Conservation (phyloP, 1,140 invertebrate species). For the Prorops nasuta region DNA sequence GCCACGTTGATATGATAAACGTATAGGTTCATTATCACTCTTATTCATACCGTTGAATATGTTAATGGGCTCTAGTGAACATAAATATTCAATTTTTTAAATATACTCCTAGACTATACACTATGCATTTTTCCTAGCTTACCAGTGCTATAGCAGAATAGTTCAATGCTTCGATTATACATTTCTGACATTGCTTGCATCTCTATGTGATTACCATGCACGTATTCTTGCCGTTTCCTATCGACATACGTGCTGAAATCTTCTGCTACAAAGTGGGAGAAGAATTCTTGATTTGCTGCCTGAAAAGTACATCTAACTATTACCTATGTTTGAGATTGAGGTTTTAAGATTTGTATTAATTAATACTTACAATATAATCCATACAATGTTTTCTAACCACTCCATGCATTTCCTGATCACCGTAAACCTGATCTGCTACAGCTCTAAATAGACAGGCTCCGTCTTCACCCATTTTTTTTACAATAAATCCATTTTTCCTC, state of each 20-base stretch:
- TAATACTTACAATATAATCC: slow-evolving; percentile 82
- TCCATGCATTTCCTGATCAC: slow-evolving; percentile 90
- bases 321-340: not conserved
- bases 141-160: slow-evolving; percentile 87
- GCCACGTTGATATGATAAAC: slow-evolving; percentile 86
- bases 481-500: slow-evolving; percentile 72
- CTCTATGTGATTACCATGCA: slow-evolving; percentile 92
- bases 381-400: slow-evolving; percentile 84
- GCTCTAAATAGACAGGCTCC: slow-evolving; percentile 92
- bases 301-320: slow-evolving; percentile 37
- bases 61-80: slow-evolving; percentile 79
- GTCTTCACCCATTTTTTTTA: slow-evolving; percentile 90
- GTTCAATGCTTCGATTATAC: slow-evolving; percentile 89
- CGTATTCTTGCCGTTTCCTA: slow-evolving; percentile 74
- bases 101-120: slow-evolving; percentile 7
- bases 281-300: slow-evolving; percentile 85
- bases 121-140: slow-evolving; percentile 24
- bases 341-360: not conserved
- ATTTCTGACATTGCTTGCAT: slow-evolving; percentile 93
- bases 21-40: slow-evolving; percentile 78
- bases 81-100: slow-evolving; percentile 14
- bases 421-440: slow-evolving; percentile 90
- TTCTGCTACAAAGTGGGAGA: slow-evolving; percentile 91
- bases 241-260: slow-evolving; percentile 86
- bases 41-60: slow-evolving; percentile 79